Conservation (phyloP, 2,797 vertebrate species). For the Cuniculus paca region DNA sequence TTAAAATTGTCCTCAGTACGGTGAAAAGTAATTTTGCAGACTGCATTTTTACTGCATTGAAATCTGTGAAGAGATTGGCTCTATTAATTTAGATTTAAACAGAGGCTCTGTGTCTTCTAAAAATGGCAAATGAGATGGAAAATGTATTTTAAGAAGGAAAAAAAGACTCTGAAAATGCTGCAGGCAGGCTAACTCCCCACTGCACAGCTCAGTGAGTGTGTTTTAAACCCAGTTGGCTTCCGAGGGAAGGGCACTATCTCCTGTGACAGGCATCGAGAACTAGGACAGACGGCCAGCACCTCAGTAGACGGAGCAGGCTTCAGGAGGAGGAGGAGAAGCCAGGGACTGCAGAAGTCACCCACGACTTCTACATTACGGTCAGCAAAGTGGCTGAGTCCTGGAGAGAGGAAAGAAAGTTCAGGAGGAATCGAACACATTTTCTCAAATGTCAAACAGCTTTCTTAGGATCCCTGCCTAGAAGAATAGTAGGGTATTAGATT, state of each 20-base stretch:
- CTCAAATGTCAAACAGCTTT: slow-evolving; percentile 14
- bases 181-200: slow-evolving; percentile 51
- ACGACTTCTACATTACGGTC: slow-evolving; percentile 25
- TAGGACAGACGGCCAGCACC: not conserved
- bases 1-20: slow-evolving; percentile 84
- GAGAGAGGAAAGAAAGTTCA: not conserved
- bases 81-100: slow-evolving; percentile 86
- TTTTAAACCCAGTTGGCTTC: slow-evolving; percentile 33
- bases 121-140: slow-evolving; percentile 83
- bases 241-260: slow-evolving; percentile 27
- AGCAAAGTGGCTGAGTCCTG: slow-evolving; percentile 25
- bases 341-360: not conserved
- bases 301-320: not conserved
- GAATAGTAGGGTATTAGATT: not conserved
- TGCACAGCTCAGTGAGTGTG: slow-evolving; percentile 51
- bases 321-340: not conserved
- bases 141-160: slow-evolving; percentile 70
- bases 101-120: slow-evolving; percentile 76
- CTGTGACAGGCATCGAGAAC: slow-evolving; percentile 61
- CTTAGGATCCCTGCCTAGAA: slow-evolving; percentile 35
- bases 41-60: slow-evolving; percentile 74
- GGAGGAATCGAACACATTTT: slow-evolving; percentile 43
- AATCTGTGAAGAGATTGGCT: slow-evolving; percentile 82
- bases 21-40: slow-evolving; percentile 85
- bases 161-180: slow-evolving; percentile 69